Evolutionary conservation across 2,888 invertebrate species (phyloP), one percentile per base, ranked within the genome.

Genomic region (Meganola albula): DNA sequence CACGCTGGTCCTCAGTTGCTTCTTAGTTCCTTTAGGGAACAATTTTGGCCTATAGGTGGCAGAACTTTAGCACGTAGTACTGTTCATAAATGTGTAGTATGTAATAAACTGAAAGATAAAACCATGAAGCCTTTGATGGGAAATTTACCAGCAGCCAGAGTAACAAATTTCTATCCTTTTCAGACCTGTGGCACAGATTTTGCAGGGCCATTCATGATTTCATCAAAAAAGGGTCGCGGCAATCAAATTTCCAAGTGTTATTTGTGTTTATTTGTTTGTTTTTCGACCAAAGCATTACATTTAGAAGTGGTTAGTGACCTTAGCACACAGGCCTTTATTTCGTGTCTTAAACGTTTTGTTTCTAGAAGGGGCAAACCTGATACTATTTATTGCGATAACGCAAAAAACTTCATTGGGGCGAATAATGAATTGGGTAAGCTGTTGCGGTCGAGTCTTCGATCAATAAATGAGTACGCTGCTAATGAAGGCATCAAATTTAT

Each of bases 41-140:
- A n/a, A 0, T 10, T 40, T 1, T 40, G 35, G 35, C 32, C 40
- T n/a, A 14, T 40, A 10, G 35, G 35, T 9, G 32, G 39, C 4
- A 23, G 39, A 6, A 1, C 7, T 4, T 24, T 40, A 2, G 40
- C 36, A 1, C 13, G 40, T 8, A 33, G 40, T 12, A 20, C n/a
- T 1, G 36, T 27, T 0, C 29, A 27, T 8, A 36, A 23, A 4
- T 40, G 40, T 23, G 32, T 36, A 4, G n/a, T 12, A 1, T 40
- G 40, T 10, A 36, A 32, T 3, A 27, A 35, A 2, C 0, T 32
- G 5, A 6, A 10, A 5, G 33, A 33, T 12, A 11, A 8, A 12
- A 34, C 33, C 4, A 18, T 40, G 3, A 10, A 14, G 10, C 36
- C 36, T 2, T 32, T 27, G 9, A 36, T 40, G 40, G 31, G 33